Evolutionary conservation across 1,140 invertebrate species (phyloP).

Genomic region (Platorchestia sp.): DNA sequence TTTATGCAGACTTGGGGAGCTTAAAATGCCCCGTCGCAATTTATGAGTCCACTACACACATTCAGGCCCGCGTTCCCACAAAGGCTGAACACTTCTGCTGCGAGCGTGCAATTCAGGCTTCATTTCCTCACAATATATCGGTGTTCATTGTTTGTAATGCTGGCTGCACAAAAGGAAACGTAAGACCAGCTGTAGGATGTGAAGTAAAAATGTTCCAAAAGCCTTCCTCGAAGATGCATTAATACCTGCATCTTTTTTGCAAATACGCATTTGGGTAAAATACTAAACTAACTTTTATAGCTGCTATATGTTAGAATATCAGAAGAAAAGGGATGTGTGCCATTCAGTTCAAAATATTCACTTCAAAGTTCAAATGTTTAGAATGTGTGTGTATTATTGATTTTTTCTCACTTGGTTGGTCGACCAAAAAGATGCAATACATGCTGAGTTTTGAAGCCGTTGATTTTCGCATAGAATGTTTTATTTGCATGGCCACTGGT

Average conservation of each 20-base stretch:
- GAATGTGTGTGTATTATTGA: too few species aligned
- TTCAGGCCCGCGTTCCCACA: not conserved
- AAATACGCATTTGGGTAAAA: not conserved
- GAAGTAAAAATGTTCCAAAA: not conserved
- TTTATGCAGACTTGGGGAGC: not conserved
- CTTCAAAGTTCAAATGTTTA: not conserved
- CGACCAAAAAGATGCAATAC: not conserved
- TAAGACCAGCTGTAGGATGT: not conserved
- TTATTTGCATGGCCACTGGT: not conserved
- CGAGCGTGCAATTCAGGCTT: not conserved
- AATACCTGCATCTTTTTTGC: not conserved
- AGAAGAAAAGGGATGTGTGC: not conserved
- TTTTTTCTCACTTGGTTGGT: not conserved
- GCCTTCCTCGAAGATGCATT: not conserved
- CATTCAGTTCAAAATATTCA: not conserved
- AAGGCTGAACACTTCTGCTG: not conserved
- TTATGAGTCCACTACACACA: not conserved
- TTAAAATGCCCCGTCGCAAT: not conserved
- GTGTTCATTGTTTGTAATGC: not conserved
- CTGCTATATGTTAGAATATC: not conserved
- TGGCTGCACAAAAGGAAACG: not conserved
- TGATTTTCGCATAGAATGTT: not conserved
- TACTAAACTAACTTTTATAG: not conserved
- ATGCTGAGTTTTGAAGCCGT: not conserved
- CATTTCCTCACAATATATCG: constrained; percentile 1